These are phyloP conservation scores for Odontomyia ornata DNA, from an alignment of 2,888 invertebrate genomes.

Conservation along the genomic window DNA sequence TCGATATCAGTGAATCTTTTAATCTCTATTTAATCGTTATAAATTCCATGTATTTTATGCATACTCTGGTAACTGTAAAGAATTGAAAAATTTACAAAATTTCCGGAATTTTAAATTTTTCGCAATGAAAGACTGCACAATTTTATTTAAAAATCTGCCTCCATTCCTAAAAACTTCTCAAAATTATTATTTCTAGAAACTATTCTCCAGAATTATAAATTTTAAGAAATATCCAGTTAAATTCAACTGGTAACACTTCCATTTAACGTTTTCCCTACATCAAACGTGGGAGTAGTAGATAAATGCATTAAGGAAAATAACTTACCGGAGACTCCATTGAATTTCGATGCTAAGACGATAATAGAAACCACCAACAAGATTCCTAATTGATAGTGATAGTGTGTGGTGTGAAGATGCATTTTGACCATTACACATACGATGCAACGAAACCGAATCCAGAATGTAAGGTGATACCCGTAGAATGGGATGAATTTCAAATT, in stretches of 20 bases:
- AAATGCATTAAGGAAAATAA: constrained; percentile 4
- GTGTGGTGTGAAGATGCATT: constrained; percentile 23
- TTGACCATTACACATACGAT: constrained; percentile 15
- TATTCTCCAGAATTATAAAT: too few species aligned
- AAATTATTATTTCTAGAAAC: too few species aligned
- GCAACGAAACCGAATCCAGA: not conserved
- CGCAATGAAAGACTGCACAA: too few species aligned
- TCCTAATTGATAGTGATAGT: constrained; percentile 40
- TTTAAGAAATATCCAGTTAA: too few species aligned
- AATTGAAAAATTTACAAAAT: too few species aligned
- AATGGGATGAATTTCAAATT: not conserved
- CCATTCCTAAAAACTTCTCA: too few species aligned
- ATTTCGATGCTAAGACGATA: constrained; percentile 24
- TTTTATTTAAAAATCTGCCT: too few species aligned
- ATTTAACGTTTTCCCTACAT: not conserved
- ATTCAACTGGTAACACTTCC: not conserved
- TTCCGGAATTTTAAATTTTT: too few species aligned
- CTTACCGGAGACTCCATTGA: constrained; percentile 41
- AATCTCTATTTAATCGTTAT: too few species aligned
- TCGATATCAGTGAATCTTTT: too few species aligned
- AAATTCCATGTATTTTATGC: too few species aligned
- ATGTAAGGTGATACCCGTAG: constrained; percentile 25
- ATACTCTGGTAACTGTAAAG: too few species aligned
- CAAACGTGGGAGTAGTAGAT: not conserved
- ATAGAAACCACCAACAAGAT: constrained; percentile 32